Conservation (phyloP, 2,113 vertebrate species). For the Desmodus rotundus region DNA sequence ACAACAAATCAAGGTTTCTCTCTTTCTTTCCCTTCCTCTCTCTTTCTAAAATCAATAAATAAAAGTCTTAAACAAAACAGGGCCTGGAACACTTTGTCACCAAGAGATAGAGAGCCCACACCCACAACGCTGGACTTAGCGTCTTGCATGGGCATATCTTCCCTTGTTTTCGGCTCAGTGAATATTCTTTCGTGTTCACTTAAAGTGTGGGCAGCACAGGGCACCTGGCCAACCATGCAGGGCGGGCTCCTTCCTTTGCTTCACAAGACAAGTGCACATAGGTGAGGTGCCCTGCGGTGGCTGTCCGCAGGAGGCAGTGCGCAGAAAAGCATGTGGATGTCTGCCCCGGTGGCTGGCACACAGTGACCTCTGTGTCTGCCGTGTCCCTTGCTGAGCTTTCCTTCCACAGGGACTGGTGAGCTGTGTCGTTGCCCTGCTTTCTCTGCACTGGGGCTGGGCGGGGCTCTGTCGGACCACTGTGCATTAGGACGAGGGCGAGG, state of each 20-base stretch:
- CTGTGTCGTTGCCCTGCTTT: not conserved
- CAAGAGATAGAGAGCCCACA: not conserved
- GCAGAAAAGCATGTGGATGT: not conserved
- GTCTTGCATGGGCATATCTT: not conserved
- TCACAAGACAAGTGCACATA: rapidly evolving
- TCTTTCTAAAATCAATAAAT: no score
- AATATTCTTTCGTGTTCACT: not conserved
- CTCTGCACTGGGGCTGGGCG: not conserved
- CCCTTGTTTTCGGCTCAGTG: not conserved
- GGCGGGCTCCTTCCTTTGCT: not conserved
- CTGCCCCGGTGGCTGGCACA: not conserved
- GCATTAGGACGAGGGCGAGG: not conserved
- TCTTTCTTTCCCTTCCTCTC: no score
- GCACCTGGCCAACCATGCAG: not conserved
- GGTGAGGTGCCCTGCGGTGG: rapidly evolving
- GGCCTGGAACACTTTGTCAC: not conserved
- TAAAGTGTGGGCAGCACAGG: no score
- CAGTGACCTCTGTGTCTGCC: rapidly evolving
- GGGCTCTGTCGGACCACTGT: no score
- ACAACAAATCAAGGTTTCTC: no score
- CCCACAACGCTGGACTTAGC: not conserved
- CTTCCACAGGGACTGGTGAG: not conserved
- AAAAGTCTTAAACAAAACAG: no score
- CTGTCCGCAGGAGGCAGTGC: not conserved
- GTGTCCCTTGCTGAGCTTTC: no score